These are phyloP conservation scores for Tetramorium alpestre DNA, from an alignment of 1,140 invertebrate species.

Conservation along the genomic window DNA sequence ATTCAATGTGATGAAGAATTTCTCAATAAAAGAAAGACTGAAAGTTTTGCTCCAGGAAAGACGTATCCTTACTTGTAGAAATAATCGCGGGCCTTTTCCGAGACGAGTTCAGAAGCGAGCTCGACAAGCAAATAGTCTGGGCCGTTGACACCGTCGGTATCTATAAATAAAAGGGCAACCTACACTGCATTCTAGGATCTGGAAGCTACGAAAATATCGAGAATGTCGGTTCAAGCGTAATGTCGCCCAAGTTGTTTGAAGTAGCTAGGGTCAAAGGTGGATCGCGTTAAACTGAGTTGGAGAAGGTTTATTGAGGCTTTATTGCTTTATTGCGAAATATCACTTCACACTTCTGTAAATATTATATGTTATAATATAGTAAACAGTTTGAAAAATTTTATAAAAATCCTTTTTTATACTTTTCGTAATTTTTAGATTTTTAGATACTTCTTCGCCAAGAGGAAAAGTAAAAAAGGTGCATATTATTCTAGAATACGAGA, in stretches of 20 bases:
- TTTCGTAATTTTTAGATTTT: not conserved
- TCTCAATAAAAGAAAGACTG: slow-evolving; percentile 1
- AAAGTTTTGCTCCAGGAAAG: not conserved
- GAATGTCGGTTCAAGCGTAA: slow-evolving; percentile 33
- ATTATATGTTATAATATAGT: not conserved
- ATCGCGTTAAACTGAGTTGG: not conserved
- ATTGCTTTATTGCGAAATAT: not conserved
- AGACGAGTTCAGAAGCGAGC: slow-evolving; percentile 7
- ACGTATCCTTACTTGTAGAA: not conserved
- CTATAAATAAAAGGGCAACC: slow-evolving; percentile 69
- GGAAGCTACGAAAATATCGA: slow-evolving; percentile 66
- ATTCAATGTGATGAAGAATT: too few species aligned
- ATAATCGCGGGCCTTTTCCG: not conserved
- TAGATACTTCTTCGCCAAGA: not conserved
- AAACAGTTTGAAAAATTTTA: not conserved
- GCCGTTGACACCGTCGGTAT: slow-evolving; percentile 64
- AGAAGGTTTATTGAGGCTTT: not conserved
- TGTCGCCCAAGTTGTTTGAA: not conserved
- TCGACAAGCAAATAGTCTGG: slow-evolving; percentile 12
- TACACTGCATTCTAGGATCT: slow-evolving; percentile 60
- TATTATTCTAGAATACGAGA: not conserved
- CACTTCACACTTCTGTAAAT: not conserved
- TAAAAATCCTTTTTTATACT: not conserved
- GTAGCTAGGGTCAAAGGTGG: not conserved
- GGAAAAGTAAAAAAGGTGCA: not conserved